Percentiles rank a stretch among this genome's conserved stretches.
These are phyloP conservation scores for Carterocephalus palaemon DNA, from an alignment of 2,888 invertebrate species.

Conservation along the genomic window DNA sequence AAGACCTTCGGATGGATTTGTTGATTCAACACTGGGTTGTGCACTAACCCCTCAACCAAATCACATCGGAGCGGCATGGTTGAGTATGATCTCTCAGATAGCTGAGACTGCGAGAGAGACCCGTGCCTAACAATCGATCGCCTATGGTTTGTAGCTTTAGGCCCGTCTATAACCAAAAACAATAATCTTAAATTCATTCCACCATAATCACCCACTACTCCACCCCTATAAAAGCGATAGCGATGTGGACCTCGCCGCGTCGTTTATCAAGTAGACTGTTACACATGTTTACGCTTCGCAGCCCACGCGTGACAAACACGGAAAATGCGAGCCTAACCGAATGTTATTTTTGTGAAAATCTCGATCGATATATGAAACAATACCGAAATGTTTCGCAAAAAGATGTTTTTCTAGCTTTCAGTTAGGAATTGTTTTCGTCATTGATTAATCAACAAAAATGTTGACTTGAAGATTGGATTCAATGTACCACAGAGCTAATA, in stretches of 20 bases:
- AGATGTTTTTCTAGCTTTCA: constrained; percentile 1
- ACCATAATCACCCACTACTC: constrained; percentile 8
- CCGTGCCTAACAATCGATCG: no score
- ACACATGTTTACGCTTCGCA: constrained; percentile 19
- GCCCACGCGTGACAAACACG: constrained; percentile 23
- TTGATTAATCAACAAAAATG: no score
- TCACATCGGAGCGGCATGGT: no score
- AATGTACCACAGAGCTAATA: no score
- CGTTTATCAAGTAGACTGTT: constrained; percentile 12
- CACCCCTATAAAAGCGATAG: constrained; percentile 10
- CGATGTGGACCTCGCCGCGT: not conserved
- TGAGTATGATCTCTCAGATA: no score
- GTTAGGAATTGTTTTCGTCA: not conserved
- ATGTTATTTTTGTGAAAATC: constrained; percentile 17
- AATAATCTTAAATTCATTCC: constrained; percentile 10
- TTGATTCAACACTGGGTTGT: no score
- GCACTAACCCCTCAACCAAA: no score
- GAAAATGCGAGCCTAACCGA: constrained; percentile 18
- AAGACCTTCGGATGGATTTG: no score
- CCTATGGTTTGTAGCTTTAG: constrained; percentile 1
- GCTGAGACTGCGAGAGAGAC: no score
- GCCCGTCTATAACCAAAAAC: constrained; percentile 1
- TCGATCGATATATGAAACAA: not conserved
- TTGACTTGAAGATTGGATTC: no score
- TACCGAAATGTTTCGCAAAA: constrained; percentile 7